Evolutionary conservation across 2,888 invertebrate genomes (phyloP), one percentile per base, ranked within the genome.

Genomic region (Rotaria macrura): DNA sequence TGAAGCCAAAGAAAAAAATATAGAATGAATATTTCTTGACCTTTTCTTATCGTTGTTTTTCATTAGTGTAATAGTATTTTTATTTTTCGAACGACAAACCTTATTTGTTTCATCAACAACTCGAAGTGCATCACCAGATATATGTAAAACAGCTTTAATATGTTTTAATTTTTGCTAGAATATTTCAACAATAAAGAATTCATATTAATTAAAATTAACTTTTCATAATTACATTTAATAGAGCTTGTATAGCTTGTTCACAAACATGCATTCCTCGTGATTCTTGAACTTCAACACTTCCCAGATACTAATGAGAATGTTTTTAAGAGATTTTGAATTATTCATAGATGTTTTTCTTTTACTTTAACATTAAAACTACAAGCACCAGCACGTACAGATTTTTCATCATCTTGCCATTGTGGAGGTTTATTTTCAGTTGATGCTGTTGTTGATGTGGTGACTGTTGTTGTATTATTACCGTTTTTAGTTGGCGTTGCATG

Each of bases 231-330:
- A 96, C 96, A 93, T 88, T 87, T 88, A 90, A 93, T 87, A 99
- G 93, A 88, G 96, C 95, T 93, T 97, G 98, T 87, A 99, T 93
- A 85, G 99, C 99, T 91, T 97, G 97, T 91, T 99, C 99, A 92
- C 99, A 99, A 87, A 98, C 96, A 92, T 97, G 96, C 97, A 99
- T 99, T 84, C 99, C 99, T 90, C 99, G 93, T 17, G 97, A 97
- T 92, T 99, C 99, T 92, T 96, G 98, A 65, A 99, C 99, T 92
- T 99, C 99, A 84, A 98, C 96, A 91, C 97, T 97, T 88, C 99
- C 99, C 90, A 99, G 93, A 92, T 99, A 99, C 93, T 79, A 43
- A 14, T 43, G 20, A 23, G 12, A 43, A 43, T n/a, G 14, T 20
- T 34, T 4, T 43, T n/a, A 43, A 9, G 9, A 43, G 2, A 79